A percentile compares a stretch with the other conserved stretches of the same genome.
Conservation (phyloP, 92 coral and sea anemone species). For the Blastomussa wellsi region DNA sequence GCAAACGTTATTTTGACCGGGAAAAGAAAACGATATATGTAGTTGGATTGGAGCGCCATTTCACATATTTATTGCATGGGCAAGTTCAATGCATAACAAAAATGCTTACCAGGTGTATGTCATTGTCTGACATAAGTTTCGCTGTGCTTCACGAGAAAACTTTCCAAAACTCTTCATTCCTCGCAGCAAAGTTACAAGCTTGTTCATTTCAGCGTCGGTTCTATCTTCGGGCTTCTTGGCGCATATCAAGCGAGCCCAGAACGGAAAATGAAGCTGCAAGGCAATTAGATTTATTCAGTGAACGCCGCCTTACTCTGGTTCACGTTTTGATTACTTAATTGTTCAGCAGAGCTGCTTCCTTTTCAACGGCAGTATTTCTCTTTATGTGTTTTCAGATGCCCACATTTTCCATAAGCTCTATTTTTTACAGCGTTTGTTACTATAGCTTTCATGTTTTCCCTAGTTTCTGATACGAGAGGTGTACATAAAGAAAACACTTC, state of each 20-base stretch:
- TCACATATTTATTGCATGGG: neutral
- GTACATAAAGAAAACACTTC: too few relatives aligned
- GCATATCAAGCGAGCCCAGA: constrained; percentile 88
- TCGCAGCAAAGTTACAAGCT: constrained; percentile 73
- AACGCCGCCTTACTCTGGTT: neutral
- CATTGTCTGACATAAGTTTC: constrained; percentile 79
- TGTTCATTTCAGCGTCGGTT: constrained; percentile 72
- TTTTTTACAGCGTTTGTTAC: neutral
- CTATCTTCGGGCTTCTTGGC: constrained; percentile 68
- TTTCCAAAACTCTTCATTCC: constrained; percentile 82
- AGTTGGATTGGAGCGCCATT: too few relatives aligned
- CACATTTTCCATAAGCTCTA: neutral
- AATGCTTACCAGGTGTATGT: constrained; percentile 70
- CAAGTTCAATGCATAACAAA: neutral
- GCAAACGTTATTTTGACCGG: too few relatives aligned
- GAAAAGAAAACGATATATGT: too few relatives aligned
- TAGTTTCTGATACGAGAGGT: too few relatives aligned
- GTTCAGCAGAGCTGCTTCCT: neutral
- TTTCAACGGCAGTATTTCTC: neutral
- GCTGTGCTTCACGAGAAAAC: constrained; percentile 81
- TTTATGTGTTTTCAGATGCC: neutral
- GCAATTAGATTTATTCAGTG: neutral
- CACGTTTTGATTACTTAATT: neutral
- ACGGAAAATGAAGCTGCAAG: constrained; percentile 73
- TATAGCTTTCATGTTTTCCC: too few relatives aligned